These are phyloP conservation scores for Cyprinodon brontotheroides DNA, from an alignment of 2,113 vertebrate species.

Conservation along the genomic window DNA sequence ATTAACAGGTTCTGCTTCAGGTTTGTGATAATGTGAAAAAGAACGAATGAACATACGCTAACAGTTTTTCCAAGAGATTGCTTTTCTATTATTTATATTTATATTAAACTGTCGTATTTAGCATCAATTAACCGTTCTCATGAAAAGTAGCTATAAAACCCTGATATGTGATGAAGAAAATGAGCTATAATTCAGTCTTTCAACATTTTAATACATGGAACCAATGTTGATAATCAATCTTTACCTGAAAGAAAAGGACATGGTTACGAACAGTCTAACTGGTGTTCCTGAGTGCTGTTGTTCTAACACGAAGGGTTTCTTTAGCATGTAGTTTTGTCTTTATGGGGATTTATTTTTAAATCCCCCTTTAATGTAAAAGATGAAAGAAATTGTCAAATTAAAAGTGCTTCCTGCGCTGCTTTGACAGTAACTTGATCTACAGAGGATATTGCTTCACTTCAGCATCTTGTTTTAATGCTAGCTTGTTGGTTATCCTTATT, in stretches of 20 bases:
- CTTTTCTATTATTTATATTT: too few relatives aligned
- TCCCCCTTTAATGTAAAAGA: neutral
- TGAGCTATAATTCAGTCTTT: neutral
- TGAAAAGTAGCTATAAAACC: neutral
- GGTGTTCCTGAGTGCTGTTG: neutral
- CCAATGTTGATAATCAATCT: neutral
- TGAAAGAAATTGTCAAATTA: constrained; percentile 1
- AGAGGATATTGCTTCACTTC: too few relatives aligned
- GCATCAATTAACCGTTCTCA: too few relatives aligned
- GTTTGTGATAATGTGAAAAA: too few relatives aligned
- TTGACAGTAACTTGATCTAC: too few relatives aligned
- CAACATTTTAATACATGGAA: neutral
- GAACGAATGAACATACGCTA: too few relatives aligned
- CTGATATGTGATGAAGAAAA: neutral
- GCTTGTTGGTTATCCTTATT: too few relatives aligned
- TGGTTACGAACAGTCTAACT: neutral
- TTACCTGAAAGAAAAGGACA: neutral
- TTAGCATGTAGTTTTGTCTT: neutral
- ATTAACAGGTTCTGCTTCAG: too few relatives aligned
- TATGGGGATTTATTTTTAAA: neutral
- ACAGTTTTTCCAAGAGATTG: too few relatives aligned
- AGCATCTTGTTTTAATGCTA: too few relatives aligned
- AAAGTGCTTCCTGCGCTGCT: too few relatives aligned
- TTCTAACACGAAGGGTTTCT: neutral
- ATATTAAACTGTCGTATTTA: too few relatives aligned